phyloP scores from a whole-genome alignment of 2,797 vertebrate species.

The Euphonia xanthogaster region DNA sequence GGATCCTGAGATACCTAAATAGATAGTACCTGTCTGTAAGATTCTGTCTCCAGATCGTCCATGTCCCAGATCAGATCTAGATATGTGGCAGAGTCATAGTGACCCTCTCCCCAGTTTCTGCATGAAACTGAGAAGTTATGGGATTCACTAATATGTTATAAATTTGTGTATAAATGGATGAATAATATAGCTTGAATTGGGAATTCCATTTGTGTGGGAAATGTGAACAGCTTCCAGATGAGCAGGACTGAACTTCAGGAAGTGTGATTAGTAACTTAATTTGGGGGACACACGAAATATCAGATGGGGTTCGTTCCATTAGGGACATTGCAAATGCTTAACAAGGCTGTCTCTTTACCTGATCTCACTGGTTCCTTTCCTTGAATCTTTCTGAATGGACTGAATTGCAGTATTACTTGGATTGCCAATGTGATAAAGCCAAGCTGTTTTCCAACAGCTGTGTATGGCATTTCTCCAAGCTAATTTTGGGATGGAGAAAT shows the following conservation, averaged over 20 bases:
- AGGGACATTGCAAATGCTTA: not conserved
- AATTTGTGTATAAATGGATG: not conserved
- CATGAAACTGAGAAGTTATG: not conserved
- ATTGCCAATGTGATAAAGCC: not conserved
- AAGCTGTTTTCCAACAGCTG: not conserved
- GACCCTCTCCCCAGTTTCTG: not conserved
- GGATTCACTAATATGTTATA: rapidly evolving
- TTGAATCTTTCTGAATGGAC: not conserved
- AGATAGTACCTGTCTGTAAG: not conserved
- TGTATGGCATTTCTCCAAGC: slow-evolving; percentile 13
- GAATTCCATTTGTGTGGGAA: not conserved
- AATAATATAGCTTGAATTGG: not conserved
- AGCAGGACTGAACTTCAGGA: not conserved
- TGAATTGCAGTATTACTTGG: not conserved
- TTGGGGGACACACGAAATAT: not conserved
- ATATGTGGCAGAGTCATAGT: not conserved
- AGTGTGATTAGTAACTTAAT: not conserved
- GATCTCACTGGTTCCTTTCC: not conserved
- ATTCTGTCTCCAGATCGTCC: not conserved
- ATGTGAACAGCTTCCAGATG: not conserved
- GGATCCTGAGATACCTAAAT: not conserved
- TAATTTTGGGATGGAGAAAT: not conserved
- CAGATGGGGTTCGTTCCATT: not conserved
- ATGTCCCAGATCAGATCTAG: not conserved
- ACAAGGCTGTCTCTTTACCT: not conserved